Base-by-base conservation (phyloP, 2,888 invertebrate genomes). In the Apamea monoglypha region DNA sequence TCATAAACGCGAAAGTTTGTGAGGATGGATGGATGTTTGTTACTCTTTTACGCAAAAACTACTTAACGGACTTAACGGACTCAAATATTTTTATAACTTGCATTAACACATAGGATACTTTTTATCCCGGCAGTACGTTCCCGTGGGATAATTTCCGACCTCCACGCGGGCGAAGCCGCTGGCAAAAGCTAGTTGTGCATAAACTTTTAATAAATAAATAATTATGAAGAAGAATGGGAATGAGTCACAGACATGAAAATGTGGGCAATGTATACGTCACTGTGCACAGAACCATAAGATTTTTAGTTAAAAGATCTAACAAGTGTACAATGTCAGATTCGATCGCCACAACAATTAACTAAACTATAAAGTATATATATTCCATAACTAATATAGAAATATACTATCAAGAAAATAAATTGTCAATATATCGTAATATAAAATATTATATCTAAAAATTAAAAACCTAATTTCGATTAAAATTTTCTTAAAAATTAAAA, bases 401-500 rank as follows among this genome's bases (percentile, higher is more conserved):
- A 84, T 86, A 80, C 44, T 81, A 86, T 83, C 29, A 81, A 80
- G 82, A 80, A 85, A 81, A 88, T 77, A 84, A 87, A 89, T 85
- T 84, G 85, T 87, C 85, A 85, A 84, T 88, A 84, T 80, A 87
- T 82, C 68, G 76, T 74, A 67, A 78, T 83, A 81, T 74, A 71
- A 71, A 83, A 79, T 78, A 70, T 40, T 69, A 77, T 72, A 61
- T 78, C 70, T 74, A 82, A 78, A 89, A 83, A 74, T 72, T 74
- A 67, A 76, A 82, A 78, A 82, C 67, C 75, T 83, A 88, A 82
- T 76, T 81, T 84, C 76, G 82, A 88, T 86, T 89, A 88, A 87
- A 85, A 85, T 79, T 88, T 80, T 83, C 87, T 85, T 87, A 89
- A 85, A 86, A 88, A 87, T 82, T 85, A 88, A 90, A 92, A 92